phyloP scores from a whole-genome alignment of 2,888 invertebrate species.

The Agrochola lota region DNA sequence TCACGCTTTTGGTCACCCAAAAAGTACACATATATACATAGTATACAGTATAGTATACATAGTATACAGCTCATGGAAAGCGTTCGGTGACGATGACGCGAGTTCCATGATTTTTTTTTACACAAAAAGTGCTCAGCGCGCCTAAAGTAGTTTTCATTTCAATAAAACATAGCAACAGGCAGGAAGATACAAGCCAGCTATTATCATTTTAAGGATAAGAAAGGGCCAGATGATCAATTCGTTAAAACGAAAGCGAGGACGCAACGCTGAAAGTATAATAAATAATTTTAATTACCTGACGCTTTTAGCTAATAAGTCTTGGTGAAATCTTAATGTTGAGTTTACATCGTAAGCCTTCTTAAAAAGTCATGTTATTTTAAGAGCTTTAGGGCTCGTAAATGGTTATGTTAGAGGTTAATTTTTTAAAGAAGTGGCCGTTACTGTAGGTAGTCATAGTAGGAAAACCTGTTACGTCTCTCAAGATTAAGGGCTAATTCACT shows the following conservation, averaged over 20 bases:
- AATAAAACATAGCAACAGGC: not conserved
- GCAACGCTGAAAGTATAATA: slow-evolving; percentile 60
- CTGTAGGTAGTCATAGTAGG: not conserved
- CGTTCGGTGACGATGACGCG: too few relatives aligned
- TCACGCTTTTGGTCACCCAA: too few relatives aligned
- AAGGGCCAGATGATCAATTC: slow-evolving; percentile 59
- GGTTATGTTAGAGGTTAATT: slow-evolving; percentile 10
- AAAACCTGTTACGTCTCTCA: too few relatives aligned
- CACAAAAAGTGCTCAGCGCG: too few relatives aligned
- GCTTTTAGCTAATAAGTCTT: slow-evolving; percentile 68
- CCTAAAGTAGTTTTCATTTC: too few relatives aligned
- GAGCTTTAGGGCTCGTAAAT: slow-evolving; percentile 39
- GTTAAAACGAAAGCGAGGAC: slow-evolving; percentile 47
- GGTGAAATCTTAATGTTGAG: slow-evolving; percentile 64
- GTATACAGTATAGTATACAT: too few relatives aligned
- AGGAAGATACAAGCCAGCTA: not conserved
- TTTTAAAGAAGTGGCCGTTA: slow-evolving; percentile 5
- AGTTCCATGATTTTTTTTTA: too few relatives aligned
- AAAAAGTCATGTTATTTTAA: slow-evolving; percentile 60
- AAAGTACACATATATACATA: too few relatives aligned
- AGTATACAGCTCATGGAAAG: too few relatives aligned
- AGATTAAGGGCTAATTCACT: not conserved
- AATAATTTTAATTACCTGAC: slow-evolving; percentile 67
- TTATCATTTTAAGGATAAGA: slow-evolving; percentile 27
- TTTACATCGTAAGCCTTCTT: slow-evolving; percentile 58